Evolutionary conservation across 2,888 invertebrate species (phyloP).

Genomic region (Troides oblongomaculatus): DNA sequence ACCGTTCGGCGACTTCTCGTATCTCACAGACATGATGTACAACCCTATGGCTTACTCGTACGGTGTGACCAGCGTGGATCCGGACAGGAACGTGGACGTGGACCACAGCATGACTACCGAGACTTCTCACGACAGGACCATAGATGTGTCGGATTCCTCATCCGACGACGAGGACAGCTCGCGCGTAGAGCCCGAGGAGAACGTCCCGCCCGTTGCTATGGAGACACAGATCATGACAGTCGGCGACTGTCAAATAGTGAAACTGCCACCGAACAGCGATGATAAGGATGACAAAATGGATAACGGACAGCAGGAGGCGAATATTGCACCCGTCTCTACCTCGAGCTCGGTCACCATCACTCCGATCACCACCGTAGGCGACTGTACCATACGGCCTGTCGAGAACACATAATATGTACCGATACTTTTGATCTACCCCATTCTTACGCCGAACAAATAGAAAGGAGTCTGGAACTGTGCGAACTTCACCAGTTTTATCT

Average conservation of each 20-base stretch:
- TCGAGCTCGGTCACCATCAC: slow-evolving; percentile 71
- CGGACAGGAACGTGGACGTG: slow-evolving; percentile 57
- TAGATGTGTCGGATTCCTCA: slow-evolving; percentile 69
- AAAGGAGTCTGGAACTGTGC: neutral
- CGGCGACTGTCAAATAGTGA: slow-evolving; percentile 76
- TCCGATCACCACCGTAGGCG: slow-evolving; percentile 72
- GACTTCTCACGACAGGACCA: slow-evolving; percentile 61
- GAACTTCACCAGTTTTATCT: neutral
- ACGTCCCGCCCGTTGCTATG: slow-evolving; percentile 56
- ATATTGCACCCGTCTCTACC: slow-evolving; percentile 48
- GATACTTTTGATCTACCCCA: slow-evolving; percentile 50
- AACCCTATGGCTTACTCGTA: slow-evolving; percentile 68
- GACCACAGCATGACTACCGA: slow-evolving; percentile 51
- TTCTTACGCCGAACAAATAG: slow-evolving; percentile 34
- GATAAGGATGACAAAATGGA: slow-evolving; percentile 57
- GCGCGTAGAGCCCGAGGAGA: slow-evolving; percentile 60
- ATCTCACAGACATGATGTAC: slow-evolving; percentile 76
- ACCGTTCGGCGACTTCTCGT: slow-evolving; percentile 78
- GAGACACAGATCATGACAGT: slow-evolving; percentile 76
- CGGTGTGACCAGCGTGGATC: slow-evolving; percentile 60
- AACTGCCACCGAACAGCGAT: slow-evolving; percentile 60
- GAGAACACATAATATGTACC: slow-evolving; percentile 62
- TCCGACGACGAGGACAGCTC: slow-evolving; percentile 64
- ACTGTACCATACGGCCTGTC: slow-evolving; percentile 73
- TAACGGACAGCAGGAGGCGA: slow-evolving; percentile 41